Evolutionary conservation across 1,140 invertebrate genomes (phyloP), one percentile per base, ranked within the genome.

Genomic region (Holcopasites calliopsidis): DNA sequence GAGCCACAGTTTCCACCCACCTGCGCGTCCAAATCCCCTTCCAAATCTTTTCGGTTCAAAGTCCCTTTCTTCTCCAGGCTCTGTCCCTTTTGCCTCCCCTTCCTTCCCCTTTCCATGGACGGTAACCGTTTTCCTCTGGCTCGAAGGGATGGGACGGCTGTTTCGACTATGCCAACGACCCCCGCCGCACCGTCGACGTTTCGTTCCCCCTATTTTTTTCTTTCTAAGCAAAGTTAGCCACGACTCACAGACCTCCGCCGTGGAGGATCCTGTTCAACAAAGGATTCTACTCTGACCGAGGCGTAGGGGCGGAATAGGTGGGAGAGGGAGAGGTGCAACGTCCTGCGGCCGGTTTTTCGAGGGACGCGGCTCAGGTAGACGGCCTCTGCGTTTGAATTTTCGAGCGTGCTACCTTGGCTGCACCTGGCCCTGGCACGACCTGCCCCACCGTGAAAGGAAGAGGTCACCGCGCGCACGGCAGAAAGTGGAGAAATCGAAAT

Each of bases 401-500:
- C n/a, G 76, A 79, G 23, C 61, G 66, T 26, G 61, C 35, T 42
- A 42, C 31, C 44, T 47, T n/a, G 44, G 44, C n/a, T 50, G 49
- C 80, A 83, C 77, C 80, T 83, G 82, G 77, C 55, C 72, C 50
- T 60, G 68, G 69, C 82, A 83, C 82, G 82, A 84, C 81, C 81
- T 84, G 82, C 81, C 81, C 73, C 80, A 84, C 80, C n/a, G 77
- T 68, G 81, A 83, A 83, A 76, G 80, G 76, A 83, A 76, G n/a
- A 84, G 80, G 80, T 84, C 82, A 79, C 52, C 23, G 31, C 40
- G 7, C 58, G 16, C n/a, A n/a, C n/a, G 21, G 16, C 23, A 28
- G 44, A 23, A 58, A n/a, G n/a, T n/a, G n/a, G 80, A 83, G 81
- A 83, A 84, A 80, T 84, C 73, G 81, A 72, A n/a, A 58, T 61